phyloP scores from a whole-genome alignment of 1,140 invertebrate genomes.

The Drosophila pseudoobscura region DNA sequence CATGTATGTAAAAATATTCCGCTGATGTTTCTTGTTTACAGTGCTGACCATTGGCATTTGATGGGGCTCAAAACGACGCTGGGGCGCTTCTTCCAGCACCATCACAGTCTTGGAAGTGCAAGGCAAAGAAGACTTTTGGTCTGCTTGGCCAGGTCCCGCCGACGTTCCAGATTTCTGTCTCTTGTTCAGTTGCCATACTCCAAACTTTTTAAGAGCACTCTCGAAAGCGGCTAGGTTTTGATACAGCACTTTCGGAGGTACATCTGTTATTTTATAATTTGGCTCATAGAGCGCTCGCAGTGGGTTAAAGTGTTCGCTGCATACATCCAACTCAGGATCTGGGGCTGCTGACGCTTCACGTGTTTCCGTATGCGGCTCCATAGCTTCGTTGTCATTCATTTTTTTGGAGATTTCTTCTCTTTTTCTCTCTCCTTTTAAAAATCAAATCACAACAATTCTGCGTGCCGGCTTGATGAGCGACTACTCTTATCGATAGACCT shows the following conservation, averaged over 20 bases:
- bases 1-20: conserved; percentile 88
- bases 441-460: too few relatives aligned
- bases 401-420: too few relatives aligned
- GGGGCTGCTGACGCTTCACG: neutral
- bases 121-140: neutral
- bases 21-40: conserved; percentile 60
- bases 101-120: conserved; percentile 25
- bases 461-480: too few relatives aligned
- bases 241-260: conserved; percentile 66
- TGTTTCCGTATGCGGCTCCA: neutral
- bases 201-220: conserved; percentile 61
- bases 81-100: neutral
- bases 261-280: conserved; percentile 84
- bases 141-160: neutral
- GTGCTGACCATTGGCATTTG: conserved; percentile 66
- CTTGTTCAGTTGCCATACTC: conserved; percentile 66
- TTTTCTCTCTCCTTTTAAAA: too few relatives aligned
- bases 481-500: too few relatives aligned
- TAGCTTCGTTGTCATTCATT: neutral
- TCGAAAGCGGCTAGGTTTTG: conserved; percentile 79
- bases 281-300: conserved; percentile 86
- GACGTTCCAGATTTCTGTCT: conserved; percentile 27
- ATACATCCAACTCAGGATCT: conserved; percentile 85
- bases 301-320: conserved; percentile 88
- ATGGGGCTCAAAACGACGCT: conserved; percentile 60